A percentile compares a stretch with the other conserved stretches of the same genome.
Evolutionary conservation across 1,140 invertebrate species (phyloP).

Genomic region (Bombus haemorrhoidalis): DNA sequence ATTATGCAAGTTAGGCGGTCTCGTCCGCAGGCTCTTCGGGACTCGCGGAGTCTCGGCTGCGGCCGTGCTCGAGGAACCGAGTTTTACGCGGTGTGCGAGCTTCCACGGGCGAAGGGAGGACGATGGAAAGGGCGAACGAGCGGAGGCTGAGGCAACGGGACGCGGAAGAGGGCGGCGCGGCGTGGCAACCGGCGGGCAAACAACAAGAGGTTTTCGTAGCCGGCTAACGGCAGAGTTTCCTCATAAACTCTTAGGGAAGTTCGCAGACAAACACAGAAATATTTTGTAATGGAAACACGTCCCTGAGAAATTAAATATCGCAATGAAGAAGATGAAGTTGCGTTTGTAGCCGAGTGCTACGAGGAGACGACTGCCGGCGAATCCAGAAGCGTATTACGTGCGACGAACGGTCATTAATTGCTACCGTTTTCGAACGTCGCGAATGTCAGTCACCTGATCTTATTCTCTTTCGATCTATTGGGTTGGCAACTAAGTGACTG

Average conservation of each 20-base stretch:
- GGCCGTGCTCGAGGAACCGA: conserved; percentile 29
- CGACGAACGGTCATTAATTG: background rate
- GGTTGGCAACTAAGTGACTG: no score
- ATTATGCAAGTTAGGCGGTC: conserved; percentile 67
- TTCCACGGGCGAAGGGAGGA: conserved; percentile 14
- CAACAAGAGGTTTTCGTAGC: conserved; percentile 65
- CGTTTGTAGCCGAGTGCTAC: background rate
- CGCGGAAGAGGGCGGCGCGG: conserved; percentile 35
- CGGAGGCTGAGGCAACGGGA: conserved; percentile 35
- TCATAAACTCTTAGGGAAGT: conserved; percentile 78
- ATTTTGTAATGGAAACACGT: conserved; percentile 78
- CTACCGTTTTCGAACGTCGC: background rate
- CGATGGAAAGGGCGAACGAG: conserved; percentile 8
- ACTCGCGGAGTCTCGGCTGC: conserved; percentile 50
- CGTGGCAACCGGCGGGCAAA: conserved; percentile 58
- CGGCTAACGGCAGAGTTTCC: conserved; percentile 70
- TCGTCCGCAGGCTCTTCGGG: conserved; percentile 58
- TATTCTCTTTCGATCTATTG: background rate
- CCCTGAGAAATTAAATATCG: conserved; percentile 76
- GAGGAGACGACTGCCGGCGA: conserved; percentile 22
- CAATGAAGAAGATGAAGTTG: conserved; percentile 62
- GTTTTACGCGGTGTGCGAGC: conserved; percentile 49
- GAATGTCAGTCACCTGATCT: background rate
- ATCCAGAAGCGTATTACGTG: conserved; percentile 36
- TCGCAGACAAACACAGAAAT: conserved; percentile 79